Base-by-base conservation (phyloP, 2,797 vertebrate genomes). In the Microtus californicus region DNA sequence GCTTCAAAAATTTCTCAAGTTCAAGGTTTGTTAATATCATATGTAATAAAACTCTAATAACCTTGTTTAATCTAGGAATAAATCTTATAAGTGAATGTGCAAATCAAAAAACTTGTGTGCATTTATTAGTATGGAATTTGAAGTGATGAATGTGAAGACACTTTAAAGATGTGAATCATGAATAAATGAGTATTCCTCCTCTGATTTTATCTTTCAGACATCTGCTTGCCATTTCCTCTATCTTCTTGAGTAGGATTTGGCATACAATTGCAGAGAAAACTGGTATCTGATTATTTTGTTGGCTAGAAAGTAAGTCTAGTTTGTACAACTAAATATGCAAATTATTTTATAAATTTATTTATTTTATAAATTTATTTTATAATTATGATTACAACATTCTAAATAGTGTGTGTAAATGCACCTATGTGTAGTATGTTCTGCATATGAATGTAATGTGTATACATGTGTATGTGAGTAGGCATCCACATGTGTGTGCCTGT, bases 181-280 rank as follows among this genome's bases (percentile, higher is more conserved):
- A 90, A 71, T 3, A 76, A 92, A 89, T 92, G 8, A 79, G 25
- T 77, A 63, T 63, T 92, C 83, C 79, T 88, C 23, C 43, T 63
- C 85, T 90, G 29, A 91, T 78, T 96, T 93, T 59, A 87, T 67
- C 23, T 82, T 91, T 71, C 6, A 90, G 45, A 93, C 43, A 63
- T 92, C 40, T 88, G 37, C 54, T 91, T 92, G 19, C 59, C 27
- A 65, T 87, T 92, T 63, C 91, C 13, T 51, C 31, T 89, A 63
- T 81, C 94, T 96, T 97, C 40, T 89, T 79, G 69, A 8, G 1
- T 91, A 96, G 56, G 96, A 97, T 65, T 86, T 90, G 74, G 21
- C 69, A 96, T 93, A 95, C 56, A 65, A 96, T 96, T 97, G 37
- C 71, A 96, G 88, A 96, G 76, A 97, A 97, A 97, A 91, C 51